These are phyloP conservation scores for Callocephalon fimbriatum DNA, from an alignment of 2,113 vertebrate species.

Conservation along the genomic window DNA sequence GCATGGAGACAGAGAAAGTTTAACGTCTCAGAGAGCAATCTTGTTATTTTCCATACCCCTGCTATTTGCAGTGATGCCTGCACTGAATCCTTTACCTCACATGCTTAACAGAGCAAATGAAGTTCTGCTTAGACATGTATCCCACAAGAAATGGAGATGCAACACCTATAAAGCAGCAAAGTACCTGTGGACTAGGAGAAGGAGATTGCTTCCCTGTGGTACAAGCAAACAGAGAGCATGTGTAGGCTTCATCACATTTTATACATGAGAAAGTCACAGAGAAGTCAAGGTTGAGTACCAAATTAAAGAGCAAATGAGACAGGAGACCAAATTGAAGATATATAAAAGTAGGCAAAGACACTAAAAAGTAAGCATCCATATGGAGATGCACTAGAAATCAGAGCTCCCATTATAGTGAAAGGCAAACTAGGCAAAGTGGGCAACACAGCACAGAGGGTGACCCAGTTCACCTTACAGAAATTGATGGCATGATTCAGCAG, in stretches of 20 bases:
- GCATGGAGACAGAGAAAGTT: background rate
- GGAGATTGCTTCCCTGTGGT: background rate
- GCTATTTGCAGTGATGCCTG: background rate
- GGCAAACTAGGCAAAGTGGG: background rate
- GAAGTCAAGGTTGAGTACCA: background rate
- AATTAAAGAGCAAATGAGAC: background rate
- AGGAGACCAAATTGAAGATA: background rate
- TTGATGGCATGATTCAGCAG: accelerated
- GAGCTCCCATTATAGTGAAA: background rate
- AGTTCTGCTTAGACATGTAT: background rate
- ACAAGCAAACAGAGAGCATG: background rate
- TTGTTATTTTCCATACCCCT: background rate
- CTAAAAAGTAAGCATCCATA: background rate
- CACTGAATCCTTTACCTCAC: background rate
- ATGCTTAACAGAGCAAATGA: background rate
- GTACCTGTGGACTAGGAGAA: background rate
- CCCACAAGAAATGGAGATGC: background rate
- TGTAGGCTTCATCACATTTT: background rate
- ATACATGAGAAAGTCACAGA: background rate
- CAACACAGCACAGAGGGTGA: background rate
- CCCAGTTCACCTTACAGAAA: background rate
- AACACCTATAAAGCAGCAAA: background rate
- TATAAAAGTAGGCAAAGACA: background rate
- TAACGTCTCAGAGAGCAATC: background rate
- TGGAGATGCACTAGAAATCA: background rate